Evolutionary conservation across 2,888 invertebrate species (phyloP).

Genomic region (Poecilobothrus nobilitatus): DNA sequence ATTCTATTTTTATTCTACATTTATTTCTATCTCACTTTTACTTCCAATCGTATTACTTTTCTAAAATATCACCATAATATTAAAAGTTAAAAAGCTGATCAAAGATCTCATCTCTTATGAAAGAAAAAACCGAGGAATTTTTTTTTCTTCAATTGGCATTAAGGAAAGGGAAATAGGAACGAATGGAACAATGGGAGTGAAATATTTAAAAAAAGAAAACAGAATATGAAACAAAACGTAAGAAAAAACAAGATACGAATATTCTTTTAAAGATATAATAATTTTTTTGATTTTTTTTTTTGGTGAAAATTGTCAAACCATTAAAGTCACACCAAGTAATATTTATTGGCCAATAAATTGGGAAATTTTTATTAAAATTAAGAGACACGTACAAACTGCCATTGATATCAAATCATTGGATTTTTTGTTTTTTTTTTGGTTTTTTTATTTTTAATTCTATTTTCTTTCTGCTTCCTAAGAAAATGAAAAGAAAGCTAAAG

Average conservation of each 20-base stretch:
- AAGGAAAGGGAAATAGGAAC: neutral
- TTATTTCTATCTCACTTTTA: no score
- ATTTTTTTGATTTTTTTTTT: neutral
- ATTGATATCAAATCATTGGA: neutral
- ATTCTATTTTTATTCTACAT: no score
- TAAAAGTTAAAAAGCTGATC: no score
- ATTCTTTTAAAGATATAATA: neutral
- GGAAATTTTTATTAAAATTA: slow-evolving; percentile 5
- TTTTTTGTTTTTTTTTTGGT: neutral
- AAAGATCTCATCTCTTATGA: no score
- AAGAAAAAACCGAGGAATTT: no score
- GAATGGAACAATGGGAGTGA: no score
- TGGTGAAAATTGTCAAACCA: slow-evolving; percentile 2
- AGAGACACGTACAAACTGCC: neutral
- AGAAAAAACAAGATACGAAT: neutral
- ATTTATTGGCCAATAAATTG: slow-evolving; percentile 4
- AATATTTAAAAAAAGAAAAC: neutral
- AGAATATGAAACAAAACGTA: neutral
- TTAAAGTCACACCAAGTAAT: slow-evolving; percentile 6
- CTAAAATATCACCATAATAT: no score
- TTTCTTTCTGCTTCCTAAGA: no score
- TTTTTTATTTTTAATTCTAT: no score
- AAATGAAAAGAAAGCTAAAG: no score
- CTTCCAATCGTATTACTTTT: no score
- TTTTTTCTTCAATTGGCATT: no score